Evolutionary conservation across 2,797 vertebrate genomes (phyloP).

Genomic region (Enteromius viviparus): DNA sequence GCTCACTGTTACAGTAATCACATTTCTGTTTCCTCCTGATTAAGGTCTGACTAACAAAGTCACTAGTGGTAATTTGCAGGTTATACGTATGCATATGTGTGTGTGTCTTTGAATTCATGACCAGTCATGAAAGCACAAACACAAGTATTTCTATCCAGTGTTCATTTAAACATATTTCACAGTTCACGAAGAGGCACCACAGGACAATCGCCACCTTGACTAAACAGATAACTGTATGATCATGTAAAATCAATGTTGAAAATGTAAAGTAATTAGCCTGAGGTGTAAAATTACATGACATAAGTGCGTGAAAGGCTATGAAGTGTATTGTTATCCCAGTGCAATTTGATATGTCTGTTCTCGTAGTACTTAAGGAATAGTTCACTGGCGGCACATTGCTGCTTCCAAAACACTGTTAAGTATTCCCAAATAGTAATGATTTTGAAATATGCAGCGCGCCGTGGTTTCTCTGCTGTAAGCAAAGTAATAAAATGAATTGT

Average conservation of each 20-base stretch:
- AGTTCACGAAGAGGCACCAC: not conserved
- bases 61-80: not conserved
- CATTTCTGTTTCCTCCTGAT: conserved; percentile 5
- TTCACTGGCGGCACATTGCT: conserved; percentile 1
- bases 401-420: conserved; percentile 23
- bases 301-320: not conserved
- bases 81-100: not conserved
- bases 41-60: not conserved
- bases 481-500: not conserved
- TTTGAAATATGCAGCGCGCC: not conserved
- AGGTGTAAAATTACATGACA: not conserved
- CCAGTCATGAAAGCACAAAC: not conserved
- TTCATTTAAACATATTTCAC: not conserved
- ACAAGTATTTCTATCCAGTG: not conserved
- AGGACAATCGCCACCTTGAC: not conserved
- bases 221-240: not conserved
- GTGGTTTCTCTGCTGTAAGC: not conserved
- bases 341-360: not conserved
- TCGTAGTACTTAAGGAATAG: conserved; percentile 3
- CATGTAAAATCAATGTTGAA: not conserved
- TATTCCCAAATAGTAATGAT: conserved; percentile 10
- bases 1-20: not conserved
- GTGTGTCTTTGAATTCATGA: too few relatives aligned
- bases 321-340: not conserved
- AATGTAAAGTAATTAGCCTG: not conserved